phyloP scores from a whole-genome alignment of 1,140 invertebrate genomes.

The Anastrepha ludens region DNA sequence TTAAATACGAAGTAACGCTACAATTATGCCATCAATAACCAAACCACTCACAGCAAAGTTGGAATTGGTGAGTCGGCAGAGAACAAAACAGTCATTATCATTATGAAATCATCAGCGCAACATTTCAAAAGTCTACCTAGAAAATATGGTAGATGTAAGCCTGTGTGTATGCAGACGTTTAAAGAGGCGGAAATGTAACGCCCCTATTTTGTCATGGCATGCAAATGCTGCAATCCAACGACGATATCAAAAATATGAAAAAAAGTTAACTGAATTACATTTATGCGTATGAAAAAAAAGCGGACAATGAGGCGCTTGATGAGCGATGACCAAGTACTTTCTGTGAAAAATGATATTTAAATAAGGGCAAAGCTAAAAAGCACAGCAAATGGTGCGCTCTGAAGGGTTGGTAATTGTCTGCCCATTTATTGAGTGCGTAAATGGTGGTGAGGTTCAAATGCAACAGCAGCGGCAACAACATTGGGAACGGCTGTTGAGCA shows the following conservation, averaged over 20 bases:
- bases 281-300: background rate
- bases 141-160: too few species aligned
- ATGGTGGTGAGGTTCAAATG: background rate
- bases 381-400: background rate
- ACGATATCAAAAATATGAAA: background rate
- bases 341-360: background rate
- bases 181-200: background rate
- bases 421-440: background rate
- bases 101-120: too few species aligned
- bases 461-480: background rate
- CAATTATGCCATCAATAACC: too few species aligned
- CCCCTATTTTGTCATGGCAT: background rate
- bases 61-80: too few species aligned
- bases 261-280: background rate
- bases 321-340: background rate
- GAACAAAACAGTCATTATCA: too few species aligned
- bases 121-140: too few species aligned
- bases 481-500: constrained; percentile 5
- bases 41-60: too few species aligned
- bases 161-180: too few species aligned
- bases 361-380: constrained; percentile 24
- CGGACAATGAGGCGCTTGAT: constrained; percentile 1
- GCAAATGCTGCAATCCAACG: background rate
- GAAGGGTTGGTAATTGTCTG: constrained; percentile 26
- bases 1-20: too few species aligned